These are phyloP conservation scores for Corythornis cristatus DNA, from an alignment of 2,113 vertebrate genomes.

Conservation along the genomic window DNA sequence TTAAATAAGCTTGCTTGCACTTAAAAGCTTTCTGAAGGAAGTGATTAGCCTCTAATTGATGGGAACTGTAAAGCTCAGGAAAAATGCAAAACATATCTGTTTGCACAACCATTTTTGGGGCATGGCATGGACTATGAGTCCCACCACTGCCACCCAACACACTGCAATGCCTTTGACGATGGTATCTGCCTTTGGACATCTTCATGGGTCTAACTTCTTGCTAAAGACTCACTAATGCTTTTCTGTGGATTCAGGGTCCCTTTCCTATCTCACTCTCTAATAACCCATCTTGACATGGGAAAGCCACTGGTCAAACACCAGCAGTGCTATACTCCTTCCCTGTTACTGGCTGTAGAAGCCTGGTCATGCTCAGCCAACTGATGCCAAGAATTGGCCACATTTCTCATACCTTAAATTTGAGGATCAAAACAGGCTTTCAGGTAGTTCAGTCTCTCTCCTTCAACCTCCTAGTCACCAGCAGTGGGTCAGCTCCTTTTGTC, in stretches of 20 bases:
- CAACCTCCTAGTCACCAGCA: background rate
- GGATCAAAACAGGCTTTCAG: background rate
- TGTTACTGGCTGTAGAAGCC: background rate
- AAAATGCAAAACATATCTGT: background rate
- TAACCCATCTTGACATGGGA: background rate
- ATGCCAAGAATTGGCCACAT: background rate
- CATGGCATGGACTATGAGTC: background rate
- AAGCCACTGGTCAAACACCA: background rate
- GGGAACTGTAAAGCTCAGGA: background rate
- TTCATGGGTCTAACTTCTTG: background rate
- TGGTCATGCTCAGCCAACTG: background rate
- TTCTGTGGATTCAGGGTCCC: background rate
- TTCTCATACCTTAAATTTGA: background rate
- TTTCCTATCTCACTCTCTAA: background rate
- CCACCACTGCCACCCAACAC: background rate
- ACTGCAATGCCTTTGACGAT: rapidly evolving
- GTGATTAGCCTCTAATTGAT: constrained; percentile 53
- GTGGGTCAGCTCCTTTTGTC: background rate
- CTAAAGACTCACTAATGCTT: background rate
- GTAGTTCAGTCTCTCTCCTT: background rate
- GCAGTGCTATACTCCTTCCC: background rate
- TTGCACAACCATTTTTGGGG: background rate
- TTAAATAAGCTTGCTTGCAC: constrained; percentile 23
- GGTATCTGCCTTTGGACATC: background rate
- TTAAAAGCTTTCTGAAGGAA: constrained; percentile 55